Percentiles rank a stretch among this genome's conserved stretches.
phyloP scores from a whole-genome alignment of 2,113 vertebrate species.

The Pituophis catenifer region DNA sequence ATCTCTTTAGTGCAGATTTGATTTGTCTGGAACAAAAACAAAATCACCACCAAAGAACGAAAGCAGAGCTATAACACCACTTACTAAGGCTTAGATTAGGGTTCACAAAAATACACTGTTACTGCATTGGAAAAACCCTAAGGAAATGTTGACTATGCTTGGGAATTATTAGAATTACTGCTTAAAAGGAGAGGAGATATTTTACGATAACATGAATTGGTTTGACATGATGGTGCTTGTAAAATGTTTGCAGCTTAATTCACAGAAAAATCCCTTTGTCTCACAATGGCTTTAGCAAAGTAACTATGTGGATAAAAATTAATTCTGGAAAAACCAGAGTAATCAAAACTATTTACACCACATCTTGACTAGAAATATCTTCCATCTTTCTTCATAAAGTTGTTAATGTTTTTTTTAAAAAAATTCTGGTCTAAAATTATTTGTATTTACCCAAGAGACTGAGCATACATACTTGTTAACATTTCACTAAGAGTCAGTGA shows the following conservation, averaged over 20 bases:
- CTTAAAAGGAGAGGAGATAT: constrained; percentile 29
- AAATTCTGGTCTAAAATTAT: constrained; percentile 6
- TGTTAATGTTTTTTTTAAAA: not conserved
- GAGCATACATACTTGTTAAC: not conserved
- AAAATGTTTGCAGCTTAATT: constrained; percentile 11
- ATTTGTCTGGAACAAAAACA: not conserved
- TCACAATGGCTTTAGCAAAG: constrained; percentile 12
- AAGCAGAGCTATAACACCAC: not conserved
- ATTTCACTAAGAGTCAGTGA: not conserved
- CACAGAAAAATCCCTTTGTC: constrained; percentile 35
- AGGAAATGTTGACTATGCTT: constrained; percentile 9
- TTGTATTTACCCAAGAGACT: not conserved
- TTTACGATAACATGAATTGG: constrained; percentile 40
- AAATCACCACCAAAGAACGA: not conserved
- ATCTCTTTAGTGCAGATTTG: not conserved
- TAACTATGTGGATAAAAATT: constrained; percentile 20
- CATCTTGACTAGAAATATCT: not conserved
- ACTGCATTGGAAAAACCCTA: not conserved
- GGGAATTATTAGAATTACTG: constrained; percentile 28
- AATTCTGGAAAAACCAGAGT: constrained; percentile 7
- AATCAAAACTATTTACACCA: not conserved
- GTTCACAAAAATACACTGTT: not conserved
- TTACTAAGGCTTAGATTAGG: not conserved
- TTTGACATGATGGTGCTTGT: constrained; percentile 29
- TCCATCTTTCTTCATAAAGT: not conserved